Evolutionary conservation across 2,113 vertebrate species (phyloP).

Genomic region (Anser cygnoides): DNA sequence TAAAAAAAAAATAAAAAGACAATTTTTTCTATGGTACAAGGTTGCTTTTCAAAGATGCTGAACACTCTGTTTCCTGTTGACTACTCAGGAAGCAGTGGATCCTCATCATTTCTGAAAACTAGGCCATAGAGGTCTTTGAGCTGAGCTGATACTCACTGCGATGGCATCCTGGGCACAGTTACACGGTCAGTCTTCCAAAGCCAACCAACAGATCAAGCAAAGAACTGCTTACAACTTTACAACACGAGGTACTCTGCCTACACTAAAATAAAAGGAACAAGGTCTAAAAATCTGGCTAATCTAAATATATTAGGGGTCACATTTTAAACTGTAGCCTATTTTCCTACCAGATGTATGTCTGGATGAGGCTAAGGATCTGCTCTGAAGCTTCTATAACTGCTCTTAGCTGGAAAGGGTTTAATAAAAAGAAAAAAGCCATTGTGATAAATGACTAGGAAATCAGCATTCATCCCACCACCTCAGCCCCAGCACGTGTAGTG

Average conservation of each 20-base stretch:
- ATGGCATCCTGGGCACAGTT: not conserved
- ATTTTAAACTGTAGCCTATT: not conserved
- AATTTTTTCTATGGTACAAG: not conserved
- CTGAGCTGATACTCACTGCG: not conserved
- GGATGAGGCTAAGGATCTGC: not conserved
- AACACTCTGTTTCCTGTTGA: not conserved
- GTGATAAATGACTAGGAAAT: not conserved
- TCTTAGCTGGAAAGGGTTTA: not conserved
- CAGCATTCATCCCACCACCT: rapidly evolving
- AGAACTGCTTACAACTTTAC: not conserved
- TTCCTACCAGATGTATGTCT: not conserved
- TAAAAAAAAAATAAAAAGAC: not conserved
- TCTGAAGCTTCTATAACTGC: not conserved
- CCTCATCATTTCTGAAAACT: not conserved
- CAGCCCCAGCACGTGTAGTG: rapidly evolving
- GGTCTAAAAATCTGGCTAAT: not conserved
- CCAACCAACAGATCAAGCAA: not conserved
- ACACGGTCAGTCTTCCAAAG: not conserved
- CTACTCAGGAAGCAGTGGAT: slow-evolving; percentile 5
- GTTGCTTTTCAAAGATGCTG: not conserved
- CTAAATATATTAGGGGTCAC: not conserved
- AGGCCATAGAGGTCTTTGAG: not conserved
- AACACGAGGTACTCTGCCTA: not conserved
- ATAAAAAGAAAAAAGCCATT: not conserved
- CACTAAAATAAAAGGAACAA: not conserved